Evolutionary conservation across 2,888 invertebrate species (phyloP).

Genomic region (Drosophila nr. perissopoda): DNA sequence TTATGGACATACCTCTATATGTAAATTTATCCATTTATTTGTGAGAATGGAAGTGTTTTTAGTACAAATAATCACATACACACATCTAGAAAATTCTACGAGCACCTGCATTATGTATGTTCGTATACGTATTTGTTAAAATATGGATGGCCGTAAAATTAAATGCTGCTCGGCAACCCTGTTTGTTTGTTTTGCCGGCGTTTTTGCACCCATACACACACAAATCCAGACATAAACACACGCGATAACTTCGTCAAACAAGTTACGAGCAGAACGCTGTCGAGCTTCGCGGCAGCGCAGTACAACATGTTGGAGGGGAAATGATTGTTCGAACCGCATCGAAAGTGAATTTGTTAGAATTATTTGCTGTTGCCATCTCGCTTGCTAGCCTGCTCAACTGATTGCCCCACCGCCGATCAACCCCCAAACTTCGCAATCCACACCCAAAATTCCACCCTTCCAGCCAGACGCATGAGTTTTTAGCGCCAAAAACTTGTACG

Average conservation of each 20-base stretch:
- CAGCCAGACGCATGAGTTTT: conserved; percentile 28
- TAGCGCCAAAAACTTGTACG: conserved; percentile 61
- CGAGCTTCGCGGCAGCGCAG: conserved; percentile 34
- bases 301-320: conserved; percentile 72
- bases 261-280: conserved; percentile 24
- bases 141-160: background rate
- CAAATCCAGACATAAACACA: conserved; percentile 4
- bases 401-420: conserved; percentile 38
- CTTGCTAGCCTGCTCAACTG: conserved; percentile 13
- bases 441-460: conserved; percentile 21
- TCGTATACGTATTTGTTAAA: background rate
- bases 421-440: conserved; percentile 23
- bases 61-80: background rate
- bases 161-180: conserved; percentile 56
- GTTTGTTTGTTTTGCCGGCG: conserved; percentile 73
- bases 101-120: conserved; percentile 1
- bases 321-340: conserved; percentile 54
- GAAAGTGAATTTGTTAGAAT: conserved; percentile 71
- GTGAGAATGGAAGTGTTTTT: background rate
- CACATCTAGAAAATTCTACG: background rate
- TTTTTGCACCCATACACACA: conserved; percentile 34
- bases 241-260: conserved; percentile 25
- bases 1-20: background rate
- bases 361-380: conserved; percentile 24
- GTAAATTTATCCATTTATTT: conserved; percentile 1